phyloP scores from a whole-genome alignment of 2,113 vertebrate genomes.

The Tychaedon coryphoeus region DNA sequence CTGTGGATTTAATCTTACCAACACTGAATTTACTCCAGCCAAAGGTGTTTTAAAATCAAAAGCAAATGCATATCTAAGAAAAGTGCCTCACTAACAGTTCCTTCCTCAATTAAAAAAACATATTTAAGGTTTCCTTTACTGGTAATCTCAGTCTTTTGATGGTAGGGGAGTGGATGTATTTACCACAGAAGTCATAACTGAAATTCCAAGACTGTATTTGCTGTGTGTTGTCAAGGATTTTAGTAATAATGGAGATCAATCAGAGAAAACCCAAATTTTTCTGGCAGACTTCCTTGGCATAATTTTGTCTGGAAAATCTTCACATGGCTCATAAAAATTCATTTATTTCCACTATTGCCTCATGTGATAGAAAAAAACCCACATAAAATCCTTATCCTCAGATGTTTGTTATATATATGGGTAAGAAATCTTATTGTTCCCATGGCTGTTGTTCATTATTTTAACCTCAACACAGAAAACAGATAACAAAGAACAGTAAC shows the following conservation, averaged over 20 bases:
- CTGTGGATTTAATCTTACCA: neutral
- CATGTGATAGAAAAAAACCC: neutral
- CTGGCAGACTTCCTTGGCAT: conserved; percentile 47
- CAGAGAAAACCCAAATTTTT: neutral
- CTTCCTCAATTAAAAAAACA: neutral
- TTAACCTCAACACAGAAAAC: neutral
- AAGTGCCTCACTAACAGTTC: neutral
- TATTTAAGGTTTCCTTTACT: neutral
- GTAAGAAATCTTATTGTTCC: neutral
- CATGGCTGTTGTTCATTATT: neutral
- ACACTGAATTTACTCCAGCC: neutral
- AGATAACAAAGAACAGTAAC: neutral
- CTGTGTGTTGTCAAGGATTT: conserved; percentile 19
- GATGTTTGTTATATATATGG: neutral
- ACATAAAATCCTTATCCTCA: neutral
- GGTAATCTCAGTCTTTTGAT: neutral
- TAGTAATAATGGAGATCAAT: conserved; percentile 15
- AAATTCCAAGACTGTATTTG: conserved; percentile 9
- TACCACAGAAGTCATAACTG: neutral
- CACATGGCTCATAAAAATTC: conserved; percentile 37
- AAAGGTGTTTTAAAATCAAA: neutral
- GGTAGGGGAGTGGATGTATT: neutral
- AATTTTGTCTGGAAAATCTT: conserved; percentile 31
- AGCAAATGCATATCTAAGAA: neutral
- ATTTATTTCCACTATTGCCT: conserved; percentile 6